These are phyloP conservation scores for Stenodema calcarata DNA, from an alignment of 2,888 invertebrate genomes.

Conservation along the genomic window DNA sequence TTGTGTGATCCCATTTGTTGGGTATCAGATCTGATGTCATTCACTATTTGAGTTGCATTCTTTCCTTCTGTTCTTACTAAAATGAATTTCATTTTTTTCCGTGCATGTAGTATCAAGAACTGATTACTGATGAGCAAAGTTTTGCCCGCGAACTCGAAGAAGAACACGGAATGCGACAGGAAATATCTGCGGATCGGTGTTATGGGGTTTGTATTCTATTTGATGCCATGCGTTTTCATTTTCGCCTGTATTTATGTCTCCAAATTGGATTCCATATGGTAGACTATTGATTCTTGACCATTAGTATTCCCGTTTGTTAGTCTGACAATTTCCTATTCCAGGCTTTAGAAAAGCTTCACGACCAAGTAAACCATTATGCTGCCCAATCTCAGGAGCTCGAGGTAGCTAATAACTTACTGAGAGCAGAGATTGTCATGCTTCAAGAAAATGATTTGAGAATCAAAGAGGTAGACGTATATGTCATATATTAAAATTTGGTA, in stretches of 20 bases:
- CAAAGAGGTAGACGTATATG: not conserved
- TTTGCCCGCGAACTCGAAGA: conserved; percentile 65
- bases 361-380: conserved; percentile 61
- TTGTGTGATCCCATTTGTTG: no score
- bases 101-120: conserved; percentile 65
- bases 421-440: conserved; percentile 45
- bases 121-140: conserved; percentile 67
- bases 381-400: conserved; percentile 52
- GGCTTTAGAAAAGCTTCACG: conserved; percentile 59
- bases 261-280: no score
- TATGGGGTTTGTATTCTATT: conserved; percentile 28
- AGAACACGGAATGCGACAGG: conserved; percentile 61
- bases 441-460: conserved; percentile 33
- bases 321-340: not conserved
- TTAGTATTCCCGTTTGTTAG: no score
- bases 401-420: conserved; percentile 14
- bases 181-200: conserved; percentile 40
- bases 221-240: not conserved
- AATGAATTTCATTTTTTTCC: not conserved
- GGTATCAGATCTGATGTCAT: no score
- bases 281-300: no score
- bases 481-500: no score
- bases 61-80: no score
- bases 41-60: no score
- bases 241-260: no score